Base-by-base conservation (phyloP, 2,888 invertebrate genomes). In the Therioaphis trifolii region DNA sequence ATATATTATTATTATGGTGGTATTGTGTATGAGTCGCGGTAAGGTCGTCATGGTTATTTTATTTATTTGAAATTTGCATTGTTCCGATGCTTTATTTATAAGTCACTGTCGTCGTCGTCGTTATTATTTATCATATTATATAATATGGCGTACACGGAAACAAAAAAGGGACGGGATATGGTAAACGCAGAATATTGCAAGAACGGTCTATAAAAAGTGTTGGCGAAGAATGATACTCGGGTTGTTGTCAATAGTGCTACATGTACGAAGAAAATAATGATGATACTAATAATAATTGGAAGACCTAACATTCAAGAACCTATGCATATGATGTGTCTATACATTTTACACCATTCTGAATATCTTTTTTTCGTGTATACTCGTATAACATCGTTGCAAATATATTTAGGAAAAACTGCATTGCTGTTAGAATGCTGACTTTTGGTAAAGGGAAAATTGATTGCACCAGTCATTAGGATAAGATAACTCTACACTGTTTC, bases 61-160 rank as follows among this genome's bases (percentile, higher is more conserved):
- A 76, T 63, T 63, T 27, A 46, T 63, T 49, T 29, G 63, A 21
- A 46, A 76, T 76, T 46, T 63, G 63, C 43, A 76, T 76, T 63
- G 46, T 63, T 29, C 29, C 29, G 15, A 24, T 29, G 76, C n/a
- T 76, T 76, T 76, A 76, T 63, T 71, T 71, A 18, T 71, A 49
- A 43, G 43, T 9, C 27, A 24, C 27, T 21, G 24, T 61, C 24
- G 21, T 43, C 4, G 69, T 27, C 66, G 15, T 74, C 21, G 55
- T 74, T 74, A 35, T 43, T 55, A n/a, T 24, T 35, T 74, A 74
- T 74, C 15, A 74, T 74, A n/a, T n/a, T 15, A 1, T 46, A 12
- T 29, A n/a, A 35, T 35, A 29, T 12, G 72, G 29, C 14, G 21
- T n/a, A 29, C 29, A 29, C 29, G 12, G 49, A 52, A 12, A 27